Conservation (phyloP, 2,797 vertebrate species). For the Coluber constrictor region DNA sequence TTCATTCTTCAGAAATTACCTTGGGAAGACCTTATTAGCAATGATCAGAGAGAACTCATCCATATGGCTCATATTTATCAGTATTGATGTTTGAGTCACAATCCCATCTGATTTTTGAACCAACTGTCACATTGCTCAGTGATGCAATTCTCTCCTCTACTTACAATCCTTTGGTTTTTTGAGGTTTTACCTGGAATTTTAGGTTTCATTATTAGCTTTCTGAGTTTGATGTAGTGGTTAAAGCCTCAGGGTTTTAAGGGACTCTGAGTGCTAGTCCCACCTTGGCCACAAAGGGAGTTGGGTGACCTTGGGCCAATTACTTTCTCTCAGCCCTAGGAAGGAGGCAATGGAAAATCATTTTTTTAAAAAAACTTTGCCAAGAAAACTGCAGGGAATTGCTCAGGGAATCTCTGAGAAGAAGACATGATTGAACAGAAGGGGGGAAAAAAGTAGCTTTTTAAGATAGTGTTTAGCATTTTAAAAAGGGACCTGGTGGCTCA, state of each 20-base stretch:
- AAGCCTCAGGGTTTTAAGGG: neutral
- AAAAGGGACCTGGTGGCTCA: too few relatives aligned
- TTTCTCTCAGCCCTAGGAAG: neutral
- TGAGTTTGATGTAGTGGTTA: neutral
- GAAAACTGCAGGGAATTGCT: neutral
- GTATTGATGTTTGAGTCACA: neutral
- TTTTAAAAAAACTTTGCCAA: neutral
- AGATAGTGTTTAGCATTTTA: neutral
- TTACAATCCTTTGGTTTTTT: neutral
- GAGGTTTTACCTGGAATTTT: neutral
- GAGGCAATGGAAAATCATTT: neutral
- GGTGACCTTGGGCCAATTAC: neutral
- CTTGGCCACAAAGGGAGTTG: neutral
- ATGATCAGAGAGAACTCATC: neutral
- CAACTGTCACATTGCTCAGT: neutral
- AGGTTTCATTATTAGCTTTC: neutral
- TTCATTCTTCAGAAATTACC: neutral
- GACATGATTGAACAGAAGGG: neutral
- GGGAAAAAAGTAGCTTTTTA: neutral
- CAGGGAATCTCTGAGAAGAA: neutral
- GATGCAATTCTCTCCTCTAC: neutral
- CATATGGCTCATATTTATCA: neutral
- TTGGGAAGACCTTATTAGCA: neutral
- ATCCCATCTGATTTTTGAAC: neutral
- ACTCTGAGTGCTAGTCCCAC: neutral